These are phyloP conservation scores for Xestia sexstrigata DNA, from an alignment of 2,888 invertebrate species.

Conservation along the genomic window DNA sequence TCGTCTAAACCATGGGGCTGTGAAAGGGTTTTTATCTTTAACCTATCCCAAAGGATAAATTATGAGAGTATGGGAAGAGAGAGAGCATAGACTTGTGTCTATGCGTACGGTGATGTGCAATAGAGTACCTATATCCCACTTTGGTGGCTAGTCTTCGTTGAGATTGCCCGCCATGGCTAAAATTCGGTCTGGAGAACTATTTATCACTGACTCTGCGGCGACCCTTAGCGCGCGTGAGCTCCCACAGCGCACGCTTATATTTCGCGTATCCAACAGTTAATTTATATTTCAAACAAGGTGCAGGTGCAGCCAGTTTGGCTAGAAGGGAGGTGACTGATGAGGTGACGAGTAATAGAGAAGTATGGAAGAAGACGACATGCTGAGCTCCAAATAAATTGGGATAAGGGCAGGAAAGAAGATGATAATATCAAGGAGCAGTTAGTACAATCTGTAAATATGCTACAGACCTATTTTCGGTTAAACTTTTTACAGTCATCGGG, in stretches of 20 bases:
- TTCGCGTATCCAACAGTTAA: neutral
- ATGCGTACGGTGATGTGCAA: neutral
- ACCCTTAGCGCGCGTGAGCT: neutral
- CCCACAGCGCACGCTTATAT: neutral
- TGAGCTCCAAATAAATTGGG: too few relatives aligned
- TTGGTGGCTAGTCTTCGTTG: neutral
- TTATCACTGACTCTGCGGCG: neutral
- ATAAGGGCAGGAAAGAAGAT: neutral
- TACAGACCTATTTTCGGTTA: neutral
- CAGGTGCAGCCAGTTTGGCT: neutral
- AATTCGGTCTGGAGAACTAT: neutral
- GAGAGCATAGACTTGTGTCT: neutral
- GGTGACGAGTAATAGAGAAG: too few relatives aligned
- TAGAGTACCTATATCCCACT: neutral
- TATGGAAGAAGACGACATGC: too few relatives aligned
- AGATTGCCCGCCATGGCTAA: neutral
- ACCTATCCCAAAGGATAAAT: too few relatives aligned
- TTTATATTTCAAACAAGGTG: neutral
- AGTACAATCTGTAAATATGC: neutral
- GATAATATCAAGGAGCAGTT: neutral
- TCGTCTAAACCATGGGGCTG: neutral
- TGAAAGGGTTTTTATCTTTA: neutral
- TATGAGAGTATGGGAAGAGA: neutral
- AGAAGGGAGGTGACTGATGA: neutral
- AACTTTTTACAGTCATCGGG: constrained; percentile 1